These are phyloP conservation scores for Bruchidius siliquastri DNA, from an alignment of 2,888 invertebrate species.

Conservation along the genomic window DNA sequence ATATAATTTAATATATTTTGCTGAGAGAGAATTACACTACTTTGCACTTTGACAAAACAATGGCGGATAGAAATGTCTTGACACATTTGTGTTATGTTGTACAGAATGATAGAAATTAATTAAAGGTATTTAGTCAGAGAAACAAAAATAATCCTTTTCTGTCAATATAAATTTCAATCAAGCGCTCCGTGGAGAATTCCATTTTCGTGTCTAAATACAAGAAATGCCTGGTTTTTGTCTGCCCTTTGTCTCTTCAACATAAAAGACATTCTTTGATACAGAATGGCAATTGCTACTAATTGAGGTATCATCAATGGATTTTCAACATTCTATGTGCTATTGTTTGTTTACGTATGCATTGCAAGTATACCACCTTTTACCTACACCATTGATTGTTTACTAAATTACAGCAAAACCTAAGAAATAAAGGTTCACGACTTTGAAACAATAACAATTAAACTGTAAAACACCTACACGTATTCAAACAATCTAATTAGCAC, in stretches of 20 bases:
- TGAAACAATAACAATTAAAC: neutral
- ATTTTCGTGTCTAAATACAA: neutral
- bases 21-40: too few relatives aligned
- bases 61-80: too few relatives aligned
- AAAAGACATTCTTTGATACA: neutral
- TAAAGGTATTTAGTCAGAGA: too few relatives aligned
- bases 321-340: neutral
- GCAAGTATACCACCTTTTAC: neutral
- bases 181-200: neutral
- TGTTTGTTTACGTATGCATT: neutral
- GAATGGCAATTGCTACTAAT: neutral
- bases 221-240: neutral
- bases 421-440: neutral
- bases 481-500: neutral
- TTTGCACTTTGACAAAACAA: too few relatives aligned
- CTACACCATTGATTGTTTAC: neutral
- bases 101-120: too few relatives aligned
- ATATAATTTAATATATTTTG: too few relatives aligned
- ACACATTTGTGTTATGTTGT: too few relatives aligned
- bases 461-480: neutral
- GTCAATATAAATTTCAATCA: too few relatives aligned
- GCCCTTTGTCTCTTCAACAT: neutral
- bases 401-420: neutral
- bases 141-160: too few relatives aligned
- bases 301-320: neutral